Conservation (phyloP, 1,140 invertebrate species). For the Arctopsyche grandis region DNA sequence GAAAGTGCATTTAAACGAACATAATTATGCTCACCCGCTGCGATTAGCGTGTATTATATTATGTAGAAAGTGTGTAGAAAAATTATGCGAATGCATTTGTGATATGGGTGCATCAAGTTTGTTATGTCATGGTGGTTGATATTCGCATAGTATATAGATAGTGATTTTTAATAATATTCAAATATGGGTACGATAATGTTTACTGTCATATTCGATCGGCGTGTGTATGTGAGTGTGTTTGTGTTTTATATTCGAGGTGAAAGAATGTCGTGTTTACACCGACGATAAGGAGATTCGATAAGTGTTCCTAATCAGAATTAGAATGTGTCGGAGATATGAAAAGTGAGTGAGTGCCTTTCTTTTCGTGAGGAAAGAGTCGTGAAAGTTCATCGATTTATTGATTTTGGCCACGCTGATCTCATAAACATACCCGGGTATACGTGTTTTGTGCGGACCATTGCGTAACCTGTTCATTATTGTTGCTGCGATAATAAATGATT, state of each 20-base stretch:
- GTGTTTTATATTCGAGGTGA: background rate
- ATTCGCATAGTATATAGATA: background rate
- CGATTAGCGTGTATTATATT: too few relatives aligned
- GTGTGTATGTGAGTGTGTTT: too few relatives aligned
- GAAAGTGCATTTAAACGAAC: too few relatives aligned
- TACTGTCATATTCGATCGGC: too few relatives aligned
- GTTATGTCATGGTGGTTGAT: background rate
- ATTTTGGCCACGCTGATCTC: constrained; percentile 17
- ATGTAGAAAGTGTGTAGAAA: background rate
- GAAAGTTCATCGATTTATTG: constrained; percentile 25
- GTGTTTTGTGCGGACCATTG: background rate
- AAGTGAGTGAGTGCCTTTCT: background rate
- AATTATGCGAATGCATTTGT: background rate
- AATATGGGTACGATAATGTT: too few relatives aligned
- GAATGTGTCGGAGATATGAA: constrained; percentile 2
- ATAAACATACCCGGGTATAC: too few relatives aligned
- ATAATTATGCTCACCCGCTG: too few relatives aligned
- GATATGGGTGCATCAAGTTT: background rate
- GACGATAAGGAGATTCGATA: background rate
- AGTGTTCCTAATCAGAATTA: constrained; percentile 28
- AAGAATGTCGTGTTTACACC: background rate
- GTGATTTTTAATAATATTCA: too few relatives aligned
- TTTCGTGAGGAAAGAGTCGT: constrained; percentile 15
- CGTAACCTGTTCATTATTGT: background rate
- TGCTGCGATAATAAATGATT: too few relatives aligned